phyloP scores from a whole-genome alignment of 37 sponge, comb jelly and placozoan genomes.

The Cliona cf. orientalis region DNA sequence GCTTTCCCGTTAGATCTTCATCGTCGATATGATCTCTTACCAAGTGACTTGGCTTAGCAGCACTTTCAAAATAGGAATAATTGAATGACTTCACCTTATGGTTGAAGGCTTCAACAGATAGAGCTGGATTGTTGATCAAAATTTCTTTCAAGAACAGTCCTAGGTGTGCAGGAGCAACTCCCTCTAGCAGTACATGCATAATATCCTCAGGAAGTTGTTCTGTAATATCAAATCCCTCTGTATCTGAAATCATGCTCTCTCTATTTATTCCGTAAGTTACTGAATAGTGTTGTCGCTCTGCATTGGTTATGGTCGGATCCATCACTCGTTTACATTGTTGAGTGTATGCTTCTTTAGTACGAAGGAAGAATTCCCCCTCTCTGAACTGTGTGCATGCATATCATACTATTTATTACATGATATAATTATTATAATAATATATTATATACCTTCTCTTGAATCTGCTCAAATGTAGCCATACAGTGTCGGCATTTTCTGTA shows the following conservation, averaged over 20 bases:
- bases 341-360: background rate
- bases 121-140: background rate
- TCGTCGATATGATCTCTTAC: too few species aligned
- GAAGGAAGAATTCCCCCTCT: background rate
- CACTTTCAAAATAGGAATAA: too few species aligned
- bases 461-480: background rate
- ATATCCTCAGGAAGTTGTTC: background rate
- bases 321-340: too few species aligned
- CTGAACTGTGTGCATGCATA: background rate
- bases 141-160: background rate
- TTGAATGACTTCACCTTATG: background rate
- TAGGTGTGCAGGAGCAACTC: background rate
- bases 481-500: constrained; percentile 3
- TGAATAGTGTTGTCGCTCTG: too few species aligned
- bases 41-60: too few species aligned
- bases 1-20: too few species aligned
- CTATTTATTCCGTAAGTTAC: constrained; percentile 37
- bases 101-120: background rate
- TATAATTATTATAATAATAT: background rate
- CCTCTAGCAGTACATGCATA: background rate
- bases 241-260: constrained; percentile 17
- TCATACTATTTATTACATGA: background rate
- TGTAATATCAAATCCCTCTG: constrained; percentile 42
- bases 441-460: constrained; percentile 9
- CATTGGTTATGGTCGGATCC: too few species aligned